Evolutionary conservation across 2,113 vertebrate species (phyloP).

Genomic region (Butorides virescens): DNA sequence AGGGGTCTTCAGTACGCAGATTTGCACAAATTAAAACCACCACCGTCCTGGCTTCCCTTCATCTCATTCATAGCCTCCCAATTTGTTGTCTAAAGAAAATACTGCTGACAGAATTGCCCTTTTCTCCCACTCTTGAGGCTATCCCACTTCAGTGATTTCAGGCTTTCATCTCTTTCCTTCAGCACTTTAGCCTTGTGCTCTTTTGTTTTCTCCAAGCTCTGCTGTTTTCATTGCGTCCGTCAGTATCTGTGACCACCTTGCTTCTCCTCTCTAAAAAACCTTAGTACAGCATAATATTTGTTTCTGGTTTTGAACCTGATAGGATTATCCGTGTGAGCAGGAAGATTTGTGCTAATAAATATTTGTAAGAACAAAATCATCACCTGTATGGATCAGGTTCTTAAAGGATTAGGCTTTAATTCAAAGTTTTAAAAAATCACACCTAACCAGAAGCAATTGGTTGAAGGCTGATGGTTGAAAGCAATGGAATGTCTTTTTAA

Average conservation of each 20-base stretch:
- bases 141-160: not conserved
- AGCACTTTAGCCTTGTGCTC: not conserved
- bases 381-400: not conserved
- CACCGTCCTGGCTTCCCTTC: fast-evolving
- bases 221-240: not conserved
- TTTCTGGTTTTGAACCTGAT: not conserved
- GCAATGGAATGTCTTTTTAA: not conserved
- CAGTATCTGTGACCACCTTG: not conserved
- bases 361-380: not conserved
- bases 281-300: not conserved
- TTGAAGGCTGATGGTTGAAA: not conserved
- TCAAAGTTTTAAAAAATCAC: not conserved
- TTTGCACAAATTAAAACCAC: fast-evolving
- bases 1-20: not conserved
- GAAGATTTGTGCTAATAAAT: constrained; percentile 30
- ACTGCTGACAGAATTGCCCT: not conserved
- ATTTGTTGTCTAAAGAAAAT: not conserved
- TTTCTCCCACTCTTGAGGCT: not conserved
- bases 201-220: not conserved
- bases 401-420: constrained; percentile 27
- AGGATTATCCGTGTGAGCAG: not conserved
- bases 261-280: not conserved
- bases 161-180: not conserved
- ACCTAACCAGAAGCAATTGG: not conserved
- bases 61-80: not conserved